Evolutionary conservation across 2,797 vertebrate genomes (phyloP).

Genomic region (Sorex maritimensis): DNA sequence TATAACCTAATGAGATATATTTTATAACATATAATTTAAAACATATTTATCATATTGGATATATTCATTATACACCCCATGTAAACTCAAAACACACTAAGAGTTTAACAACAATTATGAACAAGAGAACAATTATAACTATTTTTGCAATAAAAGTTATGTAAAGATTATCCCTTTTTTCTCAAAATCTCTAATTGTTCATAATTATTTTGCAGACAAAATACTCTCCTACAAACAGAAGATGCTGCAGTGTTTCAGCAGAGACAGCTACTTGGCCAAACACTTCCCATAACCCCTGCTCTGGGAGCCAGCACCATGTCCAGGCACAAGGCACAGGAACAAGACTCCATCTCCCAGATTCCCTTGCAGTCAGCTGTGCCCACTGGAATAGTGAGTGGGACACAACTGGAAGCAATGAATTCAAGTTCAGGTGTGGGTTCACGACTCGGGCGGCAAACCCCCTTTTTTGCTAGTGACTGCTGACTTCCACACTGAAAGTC

Average conservation of each 20-base stretch:
- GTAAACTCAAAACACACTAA: background rate
- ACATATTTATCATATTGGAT: background rate
- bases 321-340: background rate
- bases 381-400: background rate
- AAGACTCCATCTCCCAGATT: conserved; percentile 28
- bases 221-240: conserved; percentile 9
- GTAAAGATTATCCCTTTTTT: background rate
- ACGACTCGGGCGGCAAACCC: background rate
- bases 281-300: background rate
- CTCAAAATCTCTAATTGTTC: background rate
- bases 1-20: no score
- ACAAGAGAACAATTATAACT: background rate
- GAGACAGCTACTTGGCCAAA: background rate
- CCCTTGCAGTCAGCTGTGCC: conserved; percentile 48
- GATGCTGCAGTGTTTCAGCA: background rate
- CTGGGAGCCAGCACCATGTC: background rate
- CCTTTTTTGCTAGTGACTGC: background rate
- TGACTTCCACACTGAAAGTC: background rate
- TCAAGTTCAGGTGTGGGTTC: background rate
- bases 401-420: background rate
- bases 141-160: background rate
- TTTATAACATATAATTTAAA: no score
- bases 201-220: conserved; percentile 13
- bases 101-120: background rate
- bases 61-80: no score